phyloP scores from a whole-genome alignment of 2,113 vertebrate species.

The Paradisaea rubra region DNA sequence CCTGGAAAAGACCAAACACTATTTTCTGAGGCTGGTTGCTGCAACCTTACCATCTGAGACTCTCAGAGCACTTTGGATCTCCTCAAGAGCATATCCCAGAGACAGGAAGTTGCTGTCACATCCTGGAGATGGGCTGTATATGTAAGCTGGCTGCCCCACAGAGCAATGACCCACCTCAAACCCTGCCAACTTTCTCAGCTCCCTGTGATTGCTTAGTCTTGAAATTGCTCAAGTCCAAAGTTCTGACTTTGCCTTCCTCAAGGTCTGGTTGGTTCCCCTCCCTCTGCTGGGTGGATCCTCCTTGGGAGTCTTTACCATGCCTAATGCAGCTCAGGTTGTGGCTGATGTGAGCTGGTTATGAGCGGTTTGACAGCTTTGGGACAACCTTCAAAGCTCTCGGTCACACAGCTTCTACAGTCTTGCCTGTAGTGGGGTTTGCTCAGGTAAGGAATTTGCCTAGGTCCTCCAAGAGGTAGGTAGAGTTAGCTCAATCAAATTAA shows the following conservation, averaged over 20 bases:
- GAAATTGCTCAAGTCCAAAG: neutral
- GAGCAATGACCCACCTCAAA: neutral
- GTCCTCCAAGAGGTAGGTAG: neutral
- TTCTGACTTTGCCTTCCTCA: neutral
- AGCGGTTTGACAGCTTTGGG: neutral
- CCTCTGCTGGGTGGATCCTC: neutral
- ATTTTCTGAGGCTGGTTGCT: neutral
- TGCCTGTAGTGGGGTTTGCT: neutral
- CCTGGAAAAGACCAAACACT: neutral
- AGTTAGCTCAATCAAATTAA: neutral
- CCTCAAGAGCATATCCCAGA: accelerated
- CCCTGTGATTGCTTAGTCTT: neutral
- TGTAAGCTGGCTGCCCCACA: neutral
- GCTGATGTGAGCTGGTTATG: neutral
- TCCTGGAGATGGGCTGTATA: neutral
- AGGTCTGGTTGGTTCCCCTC: neutral
- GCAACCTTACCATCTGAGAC: neutral
- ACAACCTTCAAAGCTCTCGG: neutral
- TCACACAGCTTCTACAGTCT: neutral
- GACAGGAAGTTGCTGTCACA: neutral
- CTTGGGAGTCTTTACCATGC: neutral
- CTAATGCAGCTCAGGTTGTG: neutral
- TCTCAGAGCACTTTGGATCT: neutral
- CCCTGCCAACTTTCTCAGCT: neutral
- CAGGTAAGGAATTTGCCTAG: neutral